Evolutionary conservation across 2,113 vertebrate species (phyloP), one percentile per base, ranked within the genome.

Genomic region (Vicugna pacos): DNA sequence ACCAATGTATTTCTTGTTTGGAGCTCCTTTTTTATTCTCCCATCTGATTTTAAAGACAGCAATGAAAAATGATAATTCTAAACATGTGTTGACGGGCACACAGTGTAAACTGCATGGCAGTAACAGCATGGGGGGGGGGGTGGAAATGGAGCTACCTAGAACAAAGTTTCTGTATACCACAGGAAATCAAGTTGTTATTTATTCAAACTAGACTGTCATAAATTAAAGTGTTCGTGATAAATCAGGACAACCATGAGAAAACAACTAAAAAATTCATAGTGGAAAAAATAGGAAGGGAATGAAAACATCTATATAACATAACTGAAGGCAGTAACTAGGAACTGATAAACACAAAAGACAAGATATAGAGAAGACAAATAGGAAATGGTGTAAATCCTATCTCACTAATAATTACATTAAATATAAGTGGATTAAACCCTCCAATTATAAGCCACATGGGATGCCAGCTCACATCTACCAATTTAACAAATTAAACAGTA

Each of bases 371-470:
- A 88, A 54, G 87, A 76, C 75, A 83, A 93, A 88, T 1, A 88
- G 64, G 24, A 84, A 79, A 80, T 15, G 42, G 15, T 73, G 1
- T 67, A 85, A 85, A 69, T 80, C 22, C 35, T 56, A 62, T 6
- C 38, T 94, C 58, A 73, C 28, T 92, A 67, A 90, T 48, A 87
- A 76, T 46, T 82, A 90, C 30, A 93, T 48, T 88, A 91, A 67
- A 79, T 69, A 42, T 58, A 91, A 56, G 72, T 64, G 16, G 11
- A 58, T 50, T 42, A 76, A 88, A 94, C 30, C 92, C 24, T 86
- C 42, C 30, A 92, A n/a, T 1, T 81, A 54, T 76, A 91, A 91
- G 38, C 35, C 15, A 73, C 32, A 56, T 26, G 22, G 56, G 38
- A 79, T 60, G 38, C n/a, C 8, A 95, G 70, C 72, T 92, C 64